Base-by-base conservation (phyloP, 1,140 invertebrate genomes). In the Drosophila santomea region DNA sequence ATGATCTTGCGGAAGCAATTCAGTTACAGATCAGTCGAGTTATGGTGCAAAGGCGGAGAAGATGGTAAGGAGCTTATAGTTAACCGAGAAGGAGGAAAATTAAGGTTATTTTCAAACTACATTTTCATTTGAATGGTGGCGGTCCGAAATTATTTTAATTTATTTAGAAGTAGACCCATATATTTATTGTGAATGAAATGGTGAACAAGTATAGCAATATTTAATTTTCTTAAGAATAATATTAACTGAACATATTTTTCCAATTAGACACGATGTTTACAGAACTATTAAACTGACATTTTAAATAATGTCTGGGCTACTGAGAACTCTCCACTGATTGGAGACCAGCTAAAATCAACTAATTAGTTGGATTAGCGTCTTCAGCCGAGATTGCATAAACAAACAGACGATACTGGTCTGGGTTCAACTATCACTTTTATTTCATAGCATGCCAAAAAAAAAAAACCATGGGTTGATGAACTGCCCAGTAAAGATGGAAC, bases 401-500 rank as follows among this genome's bases (percentile, higher is more conserved):
- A 80, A 74, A 79, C 15, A 47, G 58, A 57, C 47, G 60, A 60
- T 61, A 83, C 57, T 72, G 58, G 66, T 78, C 68, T 58, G 23
- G 61, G 47, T 78, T 80, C 84, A 88, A 88, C 84, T 89, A 89
- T 88, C 84, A 89, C 84, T 88, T 89, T 79, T 56, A 66, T 78
- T 64, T 69, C 28, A 62, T 48, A 8, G 32, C 50, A 23, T 36
- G 32, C 36, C 50, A 79, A 88, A 76, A 88, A 28, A 71, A 76
- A 88, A 20, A 67, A 25, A 8, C 67, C 48, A 80, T 89, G 80
- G 83, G 84, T 89, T 88, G 68, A 80, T 88, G 83, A 88, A 88
- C 83, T 64, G 80, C 76, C 57, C n/a, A 59, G 20, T 52, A 23
- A 36, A 36, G 60, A 64, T 35, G 11, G 23, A n/a, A 25, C 39